phyloP scores from a whole-genome alignment of 2,888 invertebrate genomes.

The Brachylomia viminalis region DNA sequence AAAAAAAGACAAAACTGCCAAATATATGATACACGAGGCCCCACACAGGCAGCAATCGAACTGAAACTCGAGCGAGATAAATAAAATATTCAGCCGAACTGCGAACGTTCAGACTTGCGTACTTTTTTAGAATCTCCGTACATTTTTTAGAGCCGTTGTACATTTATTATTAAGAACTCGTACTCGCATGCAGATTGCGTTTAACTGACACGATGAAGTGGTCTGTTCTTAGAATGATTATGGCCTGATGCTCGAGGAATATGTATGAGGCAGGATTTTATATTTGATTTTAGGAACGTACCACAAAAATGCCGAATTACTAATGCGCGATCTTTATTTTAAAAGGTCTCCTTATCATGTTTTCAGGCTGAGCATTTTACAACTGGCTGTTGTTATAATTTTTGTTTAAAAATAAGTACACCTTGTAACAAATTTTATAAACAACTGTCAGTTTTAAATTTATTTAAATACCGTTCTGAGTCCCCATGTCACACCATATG shows the following conservation, averaged over 20 bases:
- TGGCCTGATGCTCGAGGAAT: background rate
- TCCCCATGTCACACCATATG: conserved; percentile 4
- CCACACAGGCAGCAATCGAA: conserved; percentile 47
- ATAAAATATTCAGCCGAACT: conserved; percentile 61
- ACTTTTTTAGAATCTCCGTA: conserved; percentile 40
- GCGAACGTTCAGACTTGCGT: conserved; percentile 39
- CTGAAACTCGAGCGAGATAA: conserved; percentile 33
- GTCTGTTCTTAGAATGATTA: conserved; percentile 13
- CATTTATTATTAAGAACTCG: conserved; percentile 45
- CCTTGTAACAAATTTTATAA: background rate
- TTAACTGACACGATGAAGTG: conserved; percentile 31
- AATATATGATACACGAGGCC: conserved; percentile 49
- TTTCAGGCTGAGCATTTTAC: background rate
- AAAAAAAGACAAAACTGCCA: conserved; percentile 26
- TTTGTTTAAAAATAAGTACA: background rate
- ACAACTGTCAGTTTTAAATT: background rate
- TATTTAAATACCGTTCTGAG: background rate
- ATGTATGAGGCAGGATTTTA: conserved; percentile 1
- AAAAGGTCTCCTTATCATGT: too few relatives aligned
- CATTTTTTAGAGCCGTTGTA: conserved; percentile 43
- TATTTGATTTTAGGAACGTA: background rate
- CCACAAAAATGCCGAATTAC: too few relatives aligned
- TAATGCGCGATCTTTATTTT: background rate
- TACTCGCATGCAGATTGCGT: conserved; percentile 33
- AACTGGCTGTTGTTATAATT: background rate